phyloP scores from a whole-genome alignment of 2,113 vertebrate species.

The Alethe diademata region DNA sequence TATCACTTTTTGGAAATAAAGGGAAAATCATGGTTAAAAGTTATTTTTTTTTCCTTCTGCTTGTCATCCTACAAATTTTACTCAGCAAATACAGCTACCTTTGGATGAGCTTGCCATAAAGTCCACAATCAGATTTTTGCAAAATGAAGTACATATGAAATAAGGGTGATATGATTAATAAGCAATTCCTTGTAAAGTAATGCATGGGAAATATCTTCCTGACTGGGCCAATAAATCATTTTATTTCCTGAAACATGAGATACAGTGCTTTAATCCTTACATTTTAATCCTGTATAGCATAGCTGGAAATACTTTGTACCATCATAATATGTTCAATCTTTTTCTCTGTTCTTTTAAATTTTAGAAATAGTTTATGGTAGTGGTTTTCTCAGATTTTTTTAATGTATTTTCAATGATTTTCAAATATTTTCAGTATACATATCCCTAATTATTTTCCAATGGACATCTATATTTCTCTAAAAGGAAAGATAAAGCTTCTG shows the following conservation, averaged over 20 bases:
- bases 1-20: neutral
- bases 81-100: neutral
- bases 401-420: neutral
- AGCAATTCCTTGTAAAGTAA: neutral
- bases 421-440: neutral
- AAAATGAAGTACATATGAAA: neutral
- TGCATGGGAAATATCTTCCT: neutral
- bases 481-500: neutral
- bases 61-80: neutral
- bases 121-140: neutral
- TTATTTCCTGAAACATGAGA: conserved; percentile 22
- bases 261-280: neutral
- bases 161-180: neutral
- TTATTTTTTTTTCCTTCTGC: neutral
- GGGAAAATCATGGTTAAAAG: neutral
- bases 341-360: neutral
- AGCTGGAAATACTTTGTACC: neutral
- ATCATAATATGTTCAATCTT: neutral
- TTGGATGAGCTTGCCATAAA: neutral
- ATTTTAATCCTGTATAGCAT: neutral
- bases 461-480: neutral
- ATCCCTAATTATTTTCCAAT: neutral
- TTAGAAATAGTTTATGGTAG: neutral
- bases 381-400: neutral
- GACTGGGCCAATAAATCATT: neutral